Evolutionary conservation across 1,140 invertebrate genomes (phyloP), one percentile per base, ranked within the genome.

Genomic region (Harpegnathos saltator): DNA sequence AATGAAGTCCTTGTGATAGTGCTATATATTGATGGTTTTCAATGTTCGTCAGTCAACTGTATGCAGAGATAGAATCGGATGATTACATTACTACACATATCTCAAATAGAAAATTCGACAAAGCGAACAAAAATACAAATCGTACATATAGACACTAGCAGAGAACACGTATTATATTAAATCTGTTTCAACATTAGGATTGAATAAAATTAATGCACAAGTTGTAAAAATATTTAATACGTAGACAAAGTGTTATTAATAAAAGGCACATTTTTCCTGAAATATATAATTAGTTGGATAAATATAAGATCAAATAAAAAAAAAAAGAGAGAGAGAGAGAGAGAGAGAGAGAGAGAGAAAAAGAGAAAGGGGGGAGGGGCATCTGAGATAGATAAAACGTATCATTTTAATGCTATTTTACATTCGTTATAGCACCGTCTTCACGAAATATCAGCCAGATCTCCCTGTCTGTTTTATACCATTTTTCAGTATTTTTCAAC

Each of bases 381-480:
- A 89, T 85, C 75, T 84, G 38, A 44, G 38, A 44, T 44, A 44
- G 38, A 44, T 44, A 71, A 58, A 71, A 58, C 19, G 22, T 80
- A 44, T 58, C 65, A 80, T 71, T 80, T 54, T 68, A 68, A 56
- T 58, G 22, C 54, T 85, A 80, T 54, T 88, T 89, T 83, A 89
- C 86, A 89, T 85, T 83, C 58, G 65, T 83, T 88, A 89, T 88
- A 80, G 87, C 86, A 89, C 86, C 88, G 69, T 44, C 0, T 44
- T 44, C 59, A 24, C 65, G 56, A 80, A 75, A 54, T 66, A 59
- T 83, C 83, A 88, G 84, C 73, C 80, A 73, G 65, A 56, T 73
- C 56, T 38, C 82, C 38, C 14, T 72, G 58, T 15, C 26, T 80
- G 17, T 68, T 81, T 87, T 85, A 73, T 83, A 88, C 63, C 44